Conservation (phyloP, 1,140 invertebrate species). For the Drosophila lacertosa region DNA sequence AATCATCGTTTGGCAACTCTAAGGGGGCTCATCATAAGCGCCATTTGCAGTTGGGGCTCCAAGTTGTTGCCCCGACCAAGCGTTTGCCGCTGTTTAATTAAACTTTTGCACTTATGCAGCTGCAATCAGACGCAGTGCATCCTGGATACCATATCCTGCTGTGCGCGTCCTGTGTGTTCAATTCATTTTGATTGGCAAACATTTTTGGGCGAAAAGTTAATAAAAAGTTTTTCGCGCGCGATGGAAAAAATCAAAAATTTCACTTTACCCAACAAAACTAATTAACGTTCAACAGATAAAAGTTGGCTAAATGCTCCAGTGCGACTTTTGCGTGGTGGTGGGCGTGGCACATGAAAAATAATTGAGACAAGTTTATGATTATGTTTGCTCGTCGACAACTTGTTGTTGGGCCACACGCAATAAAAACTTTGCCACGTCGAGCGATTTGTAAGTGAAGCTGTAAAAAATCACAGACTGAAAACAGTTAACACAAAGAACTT, state of each 20-base stretch:
- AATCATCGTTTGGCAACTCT: conserved; percentile 51
- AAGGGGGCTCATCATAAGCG: conserved; percentile 69
- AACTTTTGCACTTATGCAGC: conserved; percentile 80
- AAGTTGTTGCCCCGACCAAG: not conserved
- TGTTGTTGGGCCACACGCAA: conserved; percentile 48
- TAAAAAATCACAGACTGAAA: conserved; percentile 80
- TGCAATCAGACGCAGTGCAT: conserved; percentile 63
- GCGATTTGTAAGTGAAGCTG: conserved; percentile 74
- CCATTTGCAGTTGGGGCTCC: conserved; percentile 38
- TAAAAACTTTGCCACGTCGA: conserved; percentile 52
- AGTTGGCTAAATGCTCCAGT: conserved; percentile 46
- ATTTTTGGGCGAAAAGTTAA: conserved; percentile 52
- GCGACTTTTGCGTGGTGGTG: conserved; percentile 3
- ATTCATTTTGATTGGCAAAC: conserved; percentile 81
- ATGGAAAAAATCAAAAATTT: conserved; percentile 73
- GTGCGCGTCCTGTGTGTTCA: conserved; percentile 60
- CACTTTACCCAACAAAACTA: conserved; percentile 78
- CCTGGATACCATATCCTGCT: conserved; percentile 31
- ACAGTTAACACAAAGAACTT: conserved; percentile 62
- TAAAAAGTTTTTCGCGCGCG: conserved; percentile 59
- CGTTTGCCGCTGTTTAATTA: conserved; percentile 64
- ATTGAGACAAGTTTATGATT: conserved; percentile 82
- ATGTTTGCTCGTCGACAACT: conserved; percentile 53
- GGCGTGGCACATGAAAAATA: conserved; percentile 75
- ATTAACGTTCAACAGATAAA: conserved; percentile 83